phyloP scores from a whole-genome alignment of 2,113 vertebrate genomes.

The Gymnocephalus cernua region DNA sequence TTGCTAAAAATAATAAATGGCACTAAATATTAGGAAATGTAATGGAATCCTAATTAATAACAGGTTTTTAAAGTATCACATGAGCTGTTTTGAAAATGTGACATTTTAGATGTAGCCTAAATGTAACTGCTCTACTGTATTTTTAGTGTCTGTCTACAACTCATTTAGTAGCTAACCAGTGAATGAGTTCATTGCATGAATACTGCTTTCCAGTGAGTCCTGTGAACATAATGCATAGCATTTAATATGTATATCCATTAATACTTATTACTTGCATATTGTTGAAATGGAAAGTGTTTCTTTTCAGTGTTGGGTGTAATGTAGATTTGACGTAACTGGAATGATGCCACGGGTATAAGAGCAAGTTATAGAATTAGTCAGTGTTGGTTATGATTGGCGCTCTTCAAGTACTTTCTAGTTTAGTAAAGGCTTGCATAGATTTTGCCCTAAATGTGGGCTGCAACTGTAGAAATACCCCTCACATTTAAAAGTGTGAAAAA shows the following conservation, averaged over 20 bases:
- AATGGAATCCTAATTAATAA: not conserved
- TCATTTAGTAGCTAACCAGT: not conserved
- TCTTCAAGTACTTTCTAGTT: conserved; percentile 56
- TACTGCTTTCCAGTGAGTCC: not conserved
- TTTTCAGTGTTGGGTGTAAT: conserved; percentile 23
- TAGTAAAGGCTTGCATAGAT: conserved; percentile 46
- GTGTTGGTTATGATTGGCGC: conserved; percentile 32
- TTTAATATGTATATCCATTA: not conserved
- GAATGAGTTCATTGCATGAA: not conserved
- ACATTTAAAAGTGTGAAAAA: conserved; percentile 66
- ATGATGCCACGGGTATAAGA: conserved; percentile 16
- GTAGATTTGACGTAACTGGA: conserved; percentile 49
- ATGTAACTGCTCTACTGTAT: not conserved
- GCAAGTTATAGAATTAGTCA: conserved; percentile 52
- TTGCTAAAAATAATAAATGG: not conserved
- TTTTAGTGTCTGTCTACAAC: not conserved
- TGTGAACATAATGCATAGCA: not conserved
- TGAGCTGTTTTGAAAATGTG: not conserved
- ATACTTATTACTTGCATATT: not conserved
- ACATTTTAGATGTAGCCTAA: not conserved
- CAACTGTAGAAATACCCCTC: conserved; percentile 69
- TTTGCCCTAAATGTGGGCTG: conserved; percentile 57
- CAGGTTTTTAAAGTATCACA: not conserved
- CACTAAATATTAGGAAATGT: conserved; percentile 9
- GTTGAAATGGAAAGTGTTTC: not conserved